A percentile compares a stretch with the other conserved stretches of the same genome.
phyloP scores from a whole-genome alignment of 2,888 invertebrate genomes.

The Athalia cordata region DNA sequence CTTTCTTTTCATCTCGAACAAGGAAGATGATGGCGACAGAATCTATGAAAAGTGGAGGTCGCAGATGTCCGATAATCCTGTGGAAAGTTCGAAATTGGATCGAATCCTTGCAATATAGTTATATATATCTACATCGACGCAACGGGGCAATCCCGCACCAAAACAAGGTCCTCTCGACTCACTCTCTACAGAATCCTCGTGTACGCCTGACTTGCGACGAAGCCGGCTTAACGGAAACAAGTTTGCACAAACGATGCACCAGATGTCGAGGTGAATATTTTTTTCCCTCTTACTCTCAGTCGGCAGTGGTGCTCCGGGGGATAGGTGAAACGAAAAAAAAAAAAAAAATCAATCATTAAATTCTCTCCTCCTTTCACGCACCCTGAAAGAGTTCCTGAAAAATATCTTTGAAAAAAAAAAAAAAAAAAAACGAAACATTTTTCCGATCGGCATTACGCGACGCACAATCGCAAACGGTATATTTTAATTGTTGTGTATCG shows the following conservation, averaged over 20 bases:
- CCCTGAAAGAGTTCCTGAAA: no score
- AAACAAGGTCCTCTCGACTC: slow-evolving; percentile 62
- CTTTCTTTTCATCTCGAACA: not conserved
- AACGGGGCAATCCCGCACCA: slow-evolving; percentile 65
- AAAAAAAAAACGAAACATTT: no score
- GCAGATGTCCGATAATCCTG: slow-evolving; percentile 33
- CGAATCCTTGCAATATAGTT: slow-evolving; percentile 52
- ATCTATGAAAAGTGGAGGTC: not conserved
- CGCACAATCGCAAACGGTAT: no score
- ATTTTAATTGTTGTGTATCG: no score
- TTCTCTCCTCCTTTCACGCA: no score
- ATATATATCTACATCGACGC: slow-evolving; percentile 42
- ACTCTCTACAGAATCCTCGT: slow-evolving; percentile 65
- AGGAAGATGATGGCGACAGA: slow-evolving; percentile 8
- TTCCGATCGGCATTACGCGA: no score
- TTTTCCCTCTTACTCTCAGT: slow-evolving; percentile 45
- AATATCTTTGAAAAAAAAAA: no score
- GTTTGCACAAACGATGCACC: slow-evolving; percentile 69
- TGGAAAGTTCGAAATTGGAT: slow-evolving; percentile 48
- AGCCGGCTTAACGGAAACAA: slow-evolving; percentile 71
- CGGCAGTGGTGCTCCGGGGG: slow-evolving; percentile 45
- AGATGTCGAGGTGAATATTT: slow-evolving; percentile 71
- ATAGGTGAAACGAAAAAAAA: not conserved
- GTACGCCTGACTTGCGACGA: slow-evolving; percentile 70
- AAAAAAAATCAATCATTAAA: not conserved